A percentile compares a stretch with the other conserved stretches of the same genome.
Evolutionary conservation across 1,140 invertebrate species (phyloP).

Genomic region (Eumaeus atala): DNA sequence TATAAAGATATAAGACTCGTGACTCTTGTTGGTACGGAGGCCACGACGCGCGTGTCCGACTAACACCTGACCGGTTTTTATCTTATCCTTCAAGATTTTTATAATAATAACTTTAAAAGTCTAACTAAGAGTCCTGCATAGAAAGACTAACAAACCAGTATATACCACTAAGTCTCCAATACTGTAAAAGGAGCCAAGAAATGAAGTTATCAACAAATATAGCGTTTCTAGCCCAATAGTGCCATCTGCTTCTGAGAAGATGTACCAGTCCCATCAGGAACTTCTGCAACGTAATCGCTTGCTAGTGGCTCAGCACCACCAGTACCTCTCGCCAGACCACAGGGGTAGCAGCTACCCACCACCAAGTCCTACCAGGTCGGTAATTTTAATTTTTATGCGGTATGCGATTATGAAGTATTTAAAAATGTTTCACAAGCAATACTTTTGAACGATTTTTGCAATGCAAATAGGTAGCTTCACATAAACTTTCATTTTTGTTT

Average conservation of each 20-base stretch:
- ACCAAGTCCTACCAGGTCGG: constrained; percentile 51
- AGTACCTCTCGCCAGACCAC: constrained; percentile 64
- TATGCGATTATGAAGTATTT: neutral
- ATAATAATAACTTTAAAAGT: no score
- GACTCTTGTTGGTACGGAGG: no score
- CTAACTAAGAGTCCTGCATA: no score
- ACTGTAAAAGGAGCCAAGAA: neutral
- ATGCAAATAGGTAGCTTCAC: neutral
- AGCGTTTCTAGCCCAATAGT: constrained; percentile 28
- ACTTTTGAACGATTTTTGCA: neutral
- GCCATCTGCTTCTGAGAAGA: constrained; percentile 39
- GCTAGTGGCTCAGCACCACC: constrained; percentile 32
- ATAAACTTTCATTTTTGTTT: constrained; percentile 10
- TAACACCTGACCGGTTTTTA: no score
- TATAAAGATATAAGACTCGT: no score
- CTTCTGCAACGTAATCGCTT: constrained; percentile 34
- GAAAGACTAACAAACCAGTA: neutral
- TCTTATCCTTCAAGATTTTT: no score
- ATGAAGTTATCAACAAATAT: neutral
- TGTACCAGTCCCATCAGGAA: constrained; percentile 49
- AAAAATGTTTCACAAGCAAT: neutral
- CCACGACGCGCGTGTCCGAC: no score
- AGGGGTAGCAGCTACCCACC: constrained; percentile 70
- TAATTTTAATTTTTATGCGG: neutral
- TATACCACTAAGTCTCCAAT: no score